These are phyloP conservation scores for Luffia ferchaultella DNA, from an alignment of 2,888 invertebrate genomes.

Conservation along the genomic window DNA sequence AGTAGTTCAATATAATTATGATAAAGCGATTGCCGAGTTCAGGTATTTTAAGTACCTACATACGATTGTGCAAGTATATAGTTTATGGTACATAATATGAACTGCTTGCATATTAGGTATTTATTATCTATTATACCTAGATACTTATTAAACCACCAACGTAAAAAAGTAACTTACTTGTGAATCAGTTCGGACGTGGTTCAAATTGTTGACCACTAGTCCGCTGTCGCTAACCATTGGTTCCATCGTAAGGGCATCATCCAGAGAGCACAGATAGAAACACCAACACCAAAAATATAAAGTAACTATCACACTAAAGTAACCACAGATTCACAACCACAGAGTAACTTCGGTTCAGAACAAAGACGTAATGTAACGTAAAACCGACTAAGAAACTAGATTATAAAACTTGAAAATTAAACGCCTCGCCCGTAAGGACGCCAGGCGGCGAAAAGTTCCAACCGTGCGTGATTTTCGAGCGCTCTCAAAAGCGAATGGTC, in stretches of 20 bases:
- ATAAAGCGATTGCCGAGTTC: too few relatives aligned
- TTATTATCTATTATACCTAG: too few relatives aligned
- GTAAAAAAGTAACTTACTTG: slow-evolving; percentile 49
- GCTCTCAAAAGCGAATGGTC: slow-evolving; percentile 65
- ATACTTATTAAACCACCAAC: too few relatives aligned
- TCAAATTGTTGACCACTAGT: slow-evolving; percentile 59
- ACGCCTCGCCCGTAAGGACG: slow-evolving; percentile 55
- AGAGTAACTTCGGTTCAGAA: neutral
- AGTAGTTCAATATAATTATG: too few relatives aligned
- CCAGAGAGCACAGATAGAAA: slow-evolving; percentile 18
- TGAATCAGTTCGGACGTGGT: slow-evolving; percentile 58
- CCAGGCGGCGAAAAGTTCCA: slow-evolving; percentile 59
- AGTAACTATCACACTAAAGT: slow-evolving; percentile 14
- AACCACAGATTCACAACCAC: neutral
- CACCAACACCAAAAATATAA: slow-evolving; percentile 24
- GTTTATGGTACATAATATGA: too few relatives aligned
- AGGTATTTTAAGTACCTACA: too few relatives aligned
- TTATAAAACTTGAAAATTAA: slow-evolving; percentile 10
- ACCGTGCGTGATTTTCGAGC: slow-evolving; percentile 63
- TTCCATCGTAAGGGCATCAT: slow-evolving; percentile 34
- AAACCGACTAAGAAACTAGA: too few relatives aligned
- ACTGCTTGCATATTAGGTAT: too few relatives aligned
- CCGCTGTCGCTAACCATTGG: slow-evolving; percentile 55
- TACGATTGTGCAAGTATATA: too few relatives aligned
- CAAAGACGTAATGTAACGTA: too few relatives aligned